Conservation (phyloP, 2,888 invertebrate genomes). For the Tinea pellionella region DNA sequence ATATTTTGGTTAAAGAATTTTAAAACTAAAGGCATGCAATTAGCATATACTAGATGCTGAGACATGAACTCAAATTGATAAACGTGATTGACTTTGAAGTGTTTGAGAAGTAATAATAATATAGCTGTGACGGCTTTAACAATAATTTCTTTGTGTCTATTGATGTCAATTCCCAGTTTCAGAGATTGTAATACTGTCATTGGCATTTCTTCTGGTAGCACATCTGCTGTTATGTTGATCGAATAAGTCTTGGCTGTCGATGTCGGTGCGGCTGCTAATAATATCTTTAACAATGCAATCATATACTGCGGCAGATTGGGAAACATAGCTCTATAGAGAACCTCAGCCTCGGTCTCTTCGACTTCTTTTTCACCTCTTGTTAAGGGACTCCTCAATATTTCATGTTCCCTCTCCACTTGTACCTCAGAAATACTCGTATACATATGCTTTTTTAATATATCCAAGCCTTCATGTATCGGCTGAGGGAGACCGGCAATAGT, state of each 20-base stretch:
- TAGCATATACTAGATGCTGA: slow-evolving; percentile 98
- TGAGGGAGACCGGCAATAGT: slow-evolving; percentile 95
- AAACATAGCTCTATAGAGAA: slow-evolving; percentile 92
- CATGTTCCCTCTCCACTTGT: slow-evolving; percentile 91
- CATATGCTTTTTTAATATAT: slow-evolving; percentile 91
- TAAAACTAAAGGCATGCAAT: slow-evolving; percentile 96
- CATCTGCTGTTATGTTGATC: slow-evolving; percentile 97
- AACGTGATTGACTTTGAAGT: slow-evolving; percentile 96
- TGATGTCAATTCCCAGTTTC: slow-evolving; percentile 96
- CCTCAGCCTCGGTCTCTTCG: slow-evolving; percentile 85
- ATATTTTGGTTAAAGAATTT: slow-evolving; percentile 99
- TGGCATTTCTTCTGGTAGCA: slow-evolving; percentile 97
- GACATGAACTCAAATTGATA: slow-evolving; percentile 99
- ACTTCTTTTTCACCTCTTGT: slow-evolving; percentile 85
- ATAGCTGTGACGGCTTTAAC: slow-evolving; percentile 96
- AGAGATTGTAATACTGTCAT: slow-evolving; percentile 94
- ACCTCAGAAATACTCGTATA: slow-evolving; percentile 94
- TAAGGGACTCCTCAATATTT: slow-evolving; percentile 90
- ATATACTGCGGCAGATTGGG: slow-evolving; percentile 97
- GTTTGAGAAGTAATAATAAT: slow-evolving; percentile 91
- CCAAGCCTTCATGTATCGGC: slow-evolving; percentile 96
- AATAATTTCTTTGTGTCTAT: slow-evolving; percentile 98
- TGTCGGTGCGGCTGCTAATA: slow-evolving; percentile 98
- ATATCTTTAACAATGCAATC: slow-evolving; percentile 95
- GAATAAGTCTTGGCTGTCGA: slow-evolving; percentile 98